Percentiles rank a stretch among this genome's conserved stretches.
phyloP scores from a whole-genome alignment of 2,797 vertebrate genomes.

The Vultur gryphus region DNA sequence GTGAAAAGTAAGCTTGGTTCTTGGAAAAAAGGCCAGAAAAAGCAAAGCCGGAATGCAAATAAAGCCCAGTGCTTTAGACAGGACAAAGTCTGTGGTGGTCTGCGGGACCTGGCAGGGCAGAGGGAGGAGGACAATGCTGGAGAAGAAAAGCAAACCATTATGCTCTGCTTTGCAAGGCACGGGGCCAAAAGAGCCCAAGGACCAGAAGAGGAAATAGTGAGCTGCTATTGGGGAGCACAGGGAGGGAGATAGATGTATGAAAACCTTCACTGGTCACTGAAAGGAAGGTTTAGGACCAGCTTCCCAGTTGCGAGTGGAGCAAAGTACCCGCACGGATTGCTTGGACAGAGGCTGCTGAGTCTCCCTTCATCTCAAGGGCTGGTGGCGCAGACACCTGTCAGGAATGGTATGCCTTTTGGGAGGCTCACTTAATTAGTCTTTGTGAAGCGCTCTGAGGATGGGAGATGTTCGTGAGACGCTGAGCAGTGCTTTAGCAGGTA shows the following conservation, averaged over 20 bases:
- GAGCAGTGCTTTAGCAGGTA: neutral
- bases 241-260: no score
- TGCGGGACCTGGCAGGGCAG: neutral
- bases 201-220: neutral
- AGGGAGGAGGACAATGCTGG: neutral
- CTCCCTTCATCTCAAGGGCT: neutral
- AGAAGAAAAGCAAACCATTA: neutral
- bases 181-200: neutral
- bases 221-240: neutral
- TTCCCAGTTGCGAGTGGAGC: neutral
- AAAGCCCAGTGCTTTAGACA: neutral
- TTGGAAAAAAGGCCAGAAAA: neutral
- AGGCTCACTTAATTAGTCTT: neutral
- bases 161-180: neutral
- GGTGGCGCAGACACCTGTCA: accelerated
- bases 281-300: neutral
- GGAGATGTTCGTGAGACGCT: neutral
- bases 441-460: neutral
- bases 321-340: neutral
- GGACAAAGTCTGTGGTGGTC: neutral
- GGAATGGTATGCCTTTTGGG: neutral
- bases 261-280: neutral
- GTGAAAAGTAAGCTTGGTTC: neutral
- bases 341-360: neutral
- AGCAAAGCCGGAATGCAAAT: neutral